phyloP scores from a whole-genome alignment of 2,888 invertebrate species.

The Electrophaes corylata region DNA sequence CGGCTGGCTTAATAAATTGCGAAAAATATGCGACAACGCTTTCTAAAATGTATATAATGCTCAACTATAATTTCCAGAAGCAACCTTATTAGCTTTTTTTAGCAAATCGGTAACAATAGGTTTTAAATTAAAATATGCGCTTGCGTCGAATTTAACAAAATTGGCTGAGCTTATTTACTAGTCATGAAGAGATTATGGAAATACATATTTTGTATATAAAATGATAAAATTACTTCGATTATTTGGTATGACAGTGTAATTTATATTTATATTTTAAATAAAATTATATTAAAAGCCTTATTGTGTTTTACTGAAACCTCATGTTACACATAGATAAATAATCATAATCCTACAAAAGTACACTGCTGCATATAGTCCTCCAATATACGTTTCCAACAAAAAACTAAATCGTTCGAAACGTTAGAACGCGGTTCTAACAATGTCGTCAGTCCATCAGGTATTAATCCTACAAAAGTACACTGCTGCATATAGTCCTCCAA shows the following conservation, averaged over 20 bases:
- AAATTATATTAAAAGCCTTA: constrained; percentile 61
- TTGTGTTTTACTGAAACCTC: constrained; percentile 30
- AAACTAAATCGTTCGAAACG: too few relatives aligned
- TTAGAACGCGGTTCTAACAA: too few relatives aligned
- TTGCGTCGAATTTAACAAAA: constrained; percentile 53
- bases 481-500: too few relatives aligned
- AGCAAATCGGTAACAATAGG: constrained; percentile 16
- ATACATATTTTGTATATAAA: constrained; percentile 78
- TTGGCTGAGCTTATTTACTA: constrained; percentile 71
- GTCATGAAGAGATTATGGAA: constrained; percentile 74
- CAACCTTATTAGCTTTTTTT: constrained; percentile 7
- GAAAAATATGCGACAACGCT: constrained; percentile 59
- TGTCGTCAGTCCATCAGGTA: too few relatives aligned
- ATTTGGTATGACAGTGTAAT: constrained; percentile 57
- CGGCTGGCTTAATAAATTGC: constrained; percentile 65
- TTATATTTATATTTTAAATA: constrained; percentile 69
- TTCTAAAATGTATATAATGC: constrained; percentile 65
- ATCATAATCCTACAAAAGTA: too few relatives aligned
- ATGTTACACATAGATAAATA: too few relatives aligned
- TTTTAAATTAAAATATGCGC: constrained; percentile 46
- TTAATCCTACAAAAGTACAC: too few relatives aligned
- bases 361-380: too few relatives aligned
- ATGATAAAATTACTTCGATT: constrained; percentile 57
- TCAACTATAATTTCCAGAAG: constrained; percentile 44
- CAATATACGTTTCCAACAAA: too few relatives aligned